Conservation (phyloP, 2,797 vertebrate genomes). For the Psittacula echo region DNA sequence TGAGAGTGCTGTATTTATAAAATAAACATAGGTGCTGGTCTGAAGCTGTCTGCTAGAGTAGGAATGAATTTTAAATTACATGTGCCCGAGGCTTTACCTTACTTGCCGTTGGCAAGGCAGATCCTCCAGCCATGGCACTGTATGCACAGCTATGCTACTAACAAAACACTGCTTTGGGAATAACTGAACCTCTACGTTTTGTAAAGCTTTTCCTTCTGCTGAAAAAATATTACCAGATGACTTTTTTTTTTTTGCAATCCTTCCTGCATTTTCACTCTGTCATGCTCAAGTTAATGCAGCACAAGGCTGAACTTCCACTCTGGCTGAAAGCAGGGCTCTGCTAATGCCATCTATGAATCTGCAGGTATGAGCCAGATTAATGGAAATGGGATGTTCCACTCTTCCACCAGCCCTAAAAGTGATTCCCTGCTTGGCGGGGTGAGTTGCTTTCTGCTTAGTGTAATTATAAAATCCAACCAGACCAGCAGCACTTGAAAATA, state of each 20-base stretch:
- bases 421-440: neutral
- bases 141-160: conserved; percentile 51
- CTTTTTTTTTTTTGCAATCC: neutral
- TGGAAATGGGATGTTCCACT: conserved; percentile 62
- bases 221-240: conserved; percentile 17
- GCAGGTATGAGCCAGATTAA: conserved; percentile 55
- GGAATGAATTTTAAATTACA: conserved; percentile 73
- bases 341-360: conserved; percentile 49
- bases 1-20: conserved; percentile 41
- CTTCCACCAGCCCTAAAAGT: conserved; percentile 9
- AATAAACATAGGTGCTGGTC: conserved; percentile 65
- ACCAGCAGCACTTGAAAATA: conserved; percentile 5
- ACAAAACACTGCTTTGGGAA: conserved; percentile 65
- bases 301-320: conserved; percentile 41
- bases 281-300: conserved; percentile 19
- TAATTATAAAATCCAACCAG: conserved; percentile 49
- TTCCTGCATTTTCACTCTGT: conserved; percentile 17
- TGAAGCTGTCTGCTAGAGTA: conserved; percentile 57
- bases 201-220: conserved; percentile 42
- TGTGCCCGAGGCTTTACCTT: conserved; percentile 68
- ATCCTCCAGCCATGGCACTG: conserved; percentile 48
- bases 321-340: conserved; percentile 26
- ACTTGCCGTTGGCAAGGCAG: conserved; percentile 73
- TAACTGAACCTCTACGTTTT: conserved; percentile 61
- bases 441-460: conserved; percentile 19